Conservation (phyloP, 2,888 invertebrate genomes). For the Cynaeus angustus region DNA sequence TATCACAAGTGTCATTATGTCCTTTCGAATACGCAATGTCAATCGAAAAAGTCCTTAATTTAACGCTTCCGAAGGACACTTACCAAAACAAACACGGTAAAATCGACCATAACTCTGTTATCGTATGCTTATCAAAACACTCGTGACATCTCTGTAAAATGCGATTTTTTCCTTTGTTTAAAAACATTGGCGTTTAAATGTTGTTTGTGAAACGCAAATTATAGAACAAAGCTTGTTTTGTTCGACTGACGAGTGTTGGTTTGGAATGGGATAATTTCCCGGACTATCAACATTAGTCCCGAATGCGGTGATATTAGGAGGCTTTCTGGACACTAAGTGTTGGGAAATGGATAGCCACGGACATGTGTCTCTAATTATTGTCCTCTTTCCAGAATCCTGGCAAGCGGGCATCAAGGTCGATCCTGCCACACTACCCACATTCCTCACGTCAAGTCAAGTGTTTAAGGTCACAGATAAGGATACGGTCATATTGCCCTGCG, state of each 20-base stretch:
- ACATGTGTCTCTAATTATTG: slow-evolving; percentile 47
- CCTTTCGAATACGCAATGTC: slow-evolving; percentile 25
- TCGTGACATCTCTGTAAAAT: slow-evolving; percentile 24
- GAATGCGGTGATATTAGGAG: slow-evolving; percentile 43
- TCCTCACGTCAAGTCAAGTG: slow-evolving; percentile 71
- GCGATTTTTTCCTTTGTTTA: background rate
- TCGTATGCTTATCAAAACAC: slow-evolving; percentile 40
- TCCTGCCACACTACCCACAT: slow-evolving; percentile 69
- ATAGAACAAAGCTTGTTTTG: background rate
- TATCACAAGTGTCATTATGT: slow-evolving; percentile 32
- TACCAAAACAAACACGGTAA: slow-evolving; percentile 41
- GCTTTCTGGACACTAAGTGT: slow-evolving; percentile 41
- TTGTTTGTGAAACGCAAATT: background rate
- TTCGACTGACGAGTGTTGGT: slow-evolving; percentile 28
- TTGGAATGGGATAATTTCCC: slow-evolving; percentile 39
- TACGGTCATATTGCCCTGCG: slow-evolving; percentile 75
- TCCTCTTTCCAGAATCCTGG: slow-evolving; percentile 63
- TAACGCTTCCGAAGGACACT: slow-evolving; percentile 36
- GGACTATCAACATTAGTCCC: slow-evolving; percentile 29
- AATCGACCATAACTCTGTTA: slow-evolving; percentile 42
- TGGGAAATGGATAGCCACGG: slow-evolving; percentile 35
- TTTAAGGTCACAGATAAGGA: slow-evolving; percentile 75
- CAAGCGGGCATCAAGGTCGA: slow-evolving; percentile 68
- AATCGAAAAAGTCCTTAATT: slow-evolving; percentile 46
- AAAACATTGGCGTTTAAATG: slow-evolving; percentile 1